Evolutionary conservation across 2,797 vertebrate species (phyloP).

Genomic region (Microctenopoma lineatum): DNA sequence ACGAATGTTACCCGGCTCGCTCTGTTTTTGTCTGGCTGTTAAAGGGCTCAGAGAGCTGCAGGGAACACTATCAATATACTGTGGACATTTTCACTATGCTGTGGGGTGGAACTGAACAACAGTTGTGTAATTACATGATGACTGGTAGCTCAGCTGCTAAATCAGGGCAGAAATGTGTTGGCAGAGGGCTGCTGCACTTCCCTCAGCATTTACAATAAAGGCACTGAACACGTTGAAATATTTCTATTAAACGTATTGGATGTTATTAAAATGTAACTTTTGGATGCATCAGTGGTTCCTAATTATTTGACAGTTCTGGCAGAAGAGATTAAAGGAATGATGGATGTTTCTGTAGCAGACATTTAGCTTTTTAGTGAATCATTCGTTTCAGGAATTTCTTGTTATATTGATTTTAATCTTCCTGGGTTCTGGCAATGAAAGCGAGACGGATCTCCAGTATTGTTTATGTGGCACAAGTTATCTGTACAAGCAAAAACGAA

Average conservation of each 20-base stretch:
- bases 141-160: constrained; percentile 1
- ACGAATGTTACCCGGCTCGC: constrained; percentile 1
- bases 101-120: constrained; percentile 6
- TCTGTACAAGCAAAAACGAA: no score
- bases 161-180: background rate
- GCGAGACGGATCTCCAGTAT: no score
- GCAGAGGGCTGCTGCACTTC: background rate
- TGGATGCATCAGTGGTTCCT: constrained; percentile 16
- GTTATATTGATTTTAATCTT: no score
- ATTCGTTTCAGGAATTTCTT: background rate
- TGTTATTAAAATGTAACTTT: background rate
- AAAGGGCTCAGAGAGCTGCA: constrained; percentile 27
- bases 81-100: constrained; percentile 18
- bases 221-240: background rate
- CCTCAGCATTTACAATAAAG: background rate
- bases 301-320: constrained; percentile 10
- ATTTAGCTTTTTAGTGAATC: background rate
- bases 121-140: constrained; percentile 17
- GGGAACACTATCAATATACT: constrained; percentile 12
- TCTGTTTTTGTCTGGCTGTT: constrained; percentile 32
- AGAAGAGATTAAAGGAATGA: constrained; percentile 7
- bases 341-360: background rate
- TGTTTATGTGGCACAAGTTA: no score
- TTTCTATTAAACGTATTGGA: background rate
- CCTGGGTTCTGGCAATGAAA: no score